Evolutionary conservation across 2,888 invertebrate species (phyloP), one percentile per base, ranked within the genome.

Genomic region (Seira ritae): DNA sequence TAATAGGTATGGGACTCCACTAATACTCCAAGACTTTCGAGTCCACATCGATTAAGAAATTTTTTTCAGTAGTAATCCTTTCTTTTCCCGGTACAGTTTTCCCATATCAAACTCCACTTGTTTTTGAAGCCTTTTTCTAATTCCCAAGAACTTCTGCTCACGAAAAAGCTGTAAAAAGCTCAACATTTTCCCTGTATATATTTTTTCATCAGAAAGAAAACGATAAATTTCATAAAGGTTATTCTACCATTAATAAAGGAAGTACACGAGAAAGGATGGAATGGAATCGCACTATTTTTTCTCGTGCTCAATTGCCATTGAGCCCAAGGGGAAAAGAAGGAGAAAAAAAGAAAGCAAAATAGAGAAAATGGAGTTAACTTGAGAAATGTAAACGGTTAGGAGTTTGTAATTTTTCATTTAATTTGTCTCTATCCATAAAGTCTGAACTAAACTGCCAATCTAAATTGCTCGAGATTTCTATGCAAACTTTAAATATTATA

Each of bases 221-320:
- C n/a, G 31, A 31, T 31, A 2, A 31, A 4, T 31, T 31, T 31
- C 31, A 31, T 55, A n/a, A 3, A 55, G 55, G 55, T 55, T 55
- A n/a, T 55, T 15, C 55, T 3, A 55, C 55, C 55, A 17, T 75
- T 75, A 75, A 75, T 75, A 75, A 31, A 75, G 66, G 15, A 67
- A 67, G 23, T 66, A 75, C 74, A 75, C 20, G 31, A 68, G 76
- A 76, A 69, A 31, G 69, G 69, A 76, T 60, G 68, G 69, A 60
- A 76, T 60, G 68, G 69, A 60, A 76, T 67, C 55, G 1, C 31
- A 37, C 22, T 66, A 37, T 60, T 50, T 31, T 69, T 69, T 76
- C 69, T 76, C 68, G 31, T 75, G 67, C 37, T 68, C 55, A 68
- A 60, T 76, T 76, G 68, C 76, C 68, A 60, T 76, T 76, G 24